A percentile compares a stretch with the other conserved stretches of the same genome.
Conservation (phyloP, 2,888 invertebrate genomes). For the Scrobipalpa costella region DNA sequence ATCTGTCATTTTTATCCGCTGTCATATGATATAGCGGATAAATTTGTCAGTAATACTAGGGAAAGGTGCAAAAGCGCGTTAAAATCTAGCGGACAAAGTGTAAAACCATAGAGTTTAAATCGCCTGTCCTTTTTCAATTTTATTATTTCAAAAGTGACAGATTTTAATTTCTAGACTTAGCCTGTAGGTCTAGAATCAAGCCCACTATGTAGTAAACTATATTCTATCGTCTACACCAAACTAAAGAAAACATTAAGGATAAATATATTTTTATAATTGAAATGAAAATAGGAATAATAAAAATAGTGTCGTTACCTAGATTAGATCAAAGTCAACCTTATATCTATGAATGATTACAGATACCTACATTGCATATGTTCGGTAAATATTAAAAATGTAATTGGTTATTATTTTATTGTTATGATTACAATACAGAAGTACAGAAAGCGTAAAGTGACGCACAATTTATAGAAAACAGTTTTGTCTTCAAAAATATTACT, state of each 20-base stretch:
- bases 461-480: conserved; percentile 8
- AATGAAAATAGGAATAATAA: not conserved
- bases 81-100: too few relatives aligned
- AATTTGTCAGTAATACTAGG: too few relatives aligned
- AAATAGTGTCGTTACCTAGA: not conserved
- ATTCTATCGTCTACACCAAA: too few relatives aligned
- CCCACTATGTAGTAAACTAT: too few relatives aligned
- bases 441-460: conserved; percentile 4
- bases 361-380: conserved; percentile 43
- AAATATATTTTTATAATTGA: not conserved
- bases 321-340: conserved; percentile 9
- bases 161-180: too few relatives aligned
- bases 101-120: too few relatives aligned
- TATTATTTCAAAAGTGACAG: too few relatives aligned
- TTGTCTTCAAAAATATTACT: not conserved
- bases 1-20: too few relatives aligned
- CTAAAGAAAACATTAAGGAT: not conserved
- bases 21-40: too few relatives aligned
- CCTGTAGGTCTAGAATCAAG: too few relatives aligned
- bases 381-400: conserved; percentile 58
- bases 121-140: too few relatives aligned
- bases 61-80: too few relatives aligned
- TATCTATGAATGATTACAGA: conserved; percentile 14
- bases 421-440: conserved; percentile 13
- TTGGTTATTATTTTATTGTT: conserved; percentile 53